phyloP scores from a whole-genome alignment of 2,113 vertebrate genomes.

The Dasyurus viverrinus region DNA sequence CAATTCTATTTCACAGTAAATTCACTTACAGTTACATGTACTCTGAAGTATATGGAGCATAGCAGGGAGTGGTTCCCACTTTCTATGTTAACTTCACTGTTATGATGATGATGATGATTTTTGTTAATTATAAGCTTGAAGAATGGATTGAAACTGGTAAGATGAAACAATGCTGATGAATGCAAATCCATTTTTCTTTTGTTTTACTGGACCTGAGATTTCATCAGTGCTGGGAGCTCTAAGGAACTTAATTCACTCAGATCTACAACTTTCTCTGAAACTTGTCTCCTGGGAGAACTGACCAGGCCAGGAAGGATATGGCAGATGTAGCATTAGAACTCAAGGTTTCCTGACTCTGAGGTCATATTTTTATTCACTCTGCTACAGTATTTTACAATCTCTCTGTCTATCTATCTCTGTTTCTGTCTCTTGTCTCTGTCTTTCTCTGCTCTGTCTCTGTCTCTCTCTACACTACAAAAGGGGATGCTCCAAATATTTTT shows the following conservation, averaged over 20 bases:
- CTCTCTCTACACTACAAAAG: no score
- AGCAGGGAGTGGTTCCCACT: background rate
- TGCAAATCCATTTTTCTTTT: background rate
- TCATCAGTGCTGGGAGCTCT: background rate
- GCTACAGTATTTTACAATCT: background rate
- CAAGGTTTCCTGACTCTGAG: background rate
- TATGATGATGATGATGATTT: background rate
- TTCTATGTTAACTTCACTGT: background rate
- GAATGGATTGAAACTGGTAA: background rate
- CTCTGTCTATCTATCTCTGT: background rate
- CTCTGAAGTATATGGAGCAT: background rate
- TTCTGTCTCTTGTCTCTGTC: background rate
- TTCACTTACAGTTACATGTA: background rate
- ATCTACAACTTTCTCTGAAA: background rate
- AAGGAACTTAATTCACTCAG: background rate
- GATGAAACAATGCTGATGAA: background rate
- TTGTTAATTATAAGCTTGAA: background rate
- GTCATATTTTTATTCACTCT: background rate
- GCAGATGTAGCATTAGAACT: background rate
- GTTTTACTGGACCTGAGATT: background rate
- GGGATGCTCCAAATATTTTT: no score
- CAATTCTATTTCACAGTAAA: background rate
- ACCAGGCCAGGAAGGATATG: background rate
- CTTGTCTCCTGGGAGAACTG: background rate
- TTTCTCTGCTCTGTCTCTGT: background rate